These are phyloP conservation scores for Luffia ferchaultella DNA, from an alignment of 2,888 invertebrate genomes.

Conservation along the genomic window DNA sequence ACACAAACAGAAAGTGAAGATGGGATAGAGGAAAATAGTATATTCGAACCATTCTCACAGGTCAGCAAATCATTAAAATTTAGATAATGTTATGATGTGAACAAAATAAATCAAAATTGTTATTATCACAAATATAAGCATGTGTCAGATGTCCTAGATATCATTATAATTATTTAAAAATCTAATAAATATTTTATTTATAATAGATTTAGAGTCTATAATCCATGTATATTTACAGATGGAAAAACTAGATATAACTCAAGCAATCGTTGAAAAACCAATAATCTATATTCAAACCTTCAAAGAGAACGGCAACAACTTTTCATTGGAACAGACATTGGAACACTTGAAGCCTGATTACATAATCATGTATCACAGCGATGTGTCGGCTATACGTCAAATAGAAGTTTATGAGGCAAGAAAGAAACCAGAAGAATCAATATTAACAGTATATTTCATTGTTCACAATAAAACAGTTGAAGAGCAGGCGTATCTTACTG, in stretches of 20 bases:
- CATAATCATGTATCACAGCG: slow-evolving; percentile 89
- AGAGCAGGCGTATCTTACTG: slow-evolving; percentile 94
- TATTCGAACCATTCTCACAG: slow-evolving; percentile 72
- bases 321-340: slow-evolving; percentile 76
- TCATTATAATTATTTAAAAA: too few species aligned
- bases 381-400: slow-evolving; percentile 87
- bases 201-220: too few species aligned
- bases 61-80: slow-evolving; percentile 28
- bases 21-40: slow-evolving; percentile 28
- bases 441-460: slow-evolving; percentile 84
- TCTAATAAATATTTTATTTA: too few species aligned
- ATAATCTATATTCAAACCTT: slow-evolving; percentile 80
- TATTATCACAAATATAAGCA: too few species aligned
- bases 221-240: slow-evolving; percentile 61
- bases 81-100: too few species aligned
- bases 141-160: too few species aligned
- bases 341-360: slow-evolving; percentile 77
- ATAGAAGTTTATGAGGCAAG: slow-evolving; percentile 80
- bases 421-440: slow-evolving; percentile 45
- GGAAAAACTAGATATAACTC: slow-evolving; percentile 73
- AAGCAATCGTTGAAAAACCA: slow-evolving; percentile 69
- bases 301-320: slow-evolving; percentile 75
- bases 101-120: too few species aligned
- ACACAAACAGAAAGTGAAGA: slow-evolving; percentile 21
- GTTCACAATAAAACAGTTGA: slow-evolving; percentile 94